Percentiles rank a stretch among this genome's conserved stretches.
Evolutionary conservation across 2,888 invertebrate species (phyloP).

Genomic region (Ceraclea dissimilis): DNA sequence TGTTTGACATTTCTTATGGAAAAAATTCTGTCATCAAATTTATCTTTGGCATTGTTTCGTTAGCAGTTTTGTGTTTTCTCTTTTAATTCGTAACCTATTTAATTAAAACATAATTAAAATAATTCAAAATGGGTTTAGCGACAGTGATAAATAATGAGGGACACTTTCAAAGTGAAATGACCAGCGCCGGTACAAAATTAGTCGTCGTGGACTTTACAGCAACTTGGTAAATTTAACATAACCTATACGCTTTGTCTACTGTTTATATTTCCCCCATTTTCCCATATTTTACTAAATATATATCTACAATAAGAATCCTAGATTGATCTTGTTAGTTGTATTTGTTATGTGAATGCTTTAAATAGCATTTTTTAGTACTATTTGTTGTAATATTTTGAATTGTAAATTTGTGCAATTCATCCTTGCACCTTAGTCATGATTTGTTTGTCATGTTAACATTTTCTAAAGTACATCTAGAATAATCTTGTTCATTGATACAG

Average conservation of each 20-base stretch:
- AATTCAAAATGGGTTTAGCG: slow-evolving; percentile 48
- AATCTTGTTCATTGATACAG: no score
- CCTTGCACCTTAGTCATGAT: no score
- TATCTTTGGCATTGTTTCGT: neutral
- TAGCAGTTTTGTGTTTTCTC: neutral
- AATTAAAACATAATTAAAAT: neutral
- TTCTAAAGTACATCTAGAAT: no score
- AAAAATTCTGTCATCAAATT: neutral
- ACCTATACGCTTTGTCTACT: no score
- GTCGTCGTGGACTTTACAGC: slow-evolving; percentile 95
- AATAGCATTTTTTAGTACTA: no score
- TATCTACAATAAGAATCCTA: neutral
- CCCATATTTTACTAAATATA: no score
- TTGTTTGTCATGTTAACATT: no score
- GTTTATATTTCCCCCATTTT: neutral
- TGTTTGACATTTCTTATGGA: no score
- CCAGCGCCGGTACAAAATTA: slow-evolving; percentile 77
- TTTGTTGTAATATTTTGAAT: no score
- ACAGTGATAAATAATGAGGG: slow-evolving; percentile 64
- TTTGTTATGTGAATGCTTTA: no score
- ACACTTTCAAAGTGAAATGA: slow-evolving; percentile 78
- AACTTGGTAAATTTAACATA: slow-evolving; percentile 59
- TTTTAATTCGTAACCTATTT: neutral
- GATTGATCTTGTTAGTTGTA: neutral
- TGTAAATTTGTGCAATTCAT: no score